These are phyloP conservation scores for Erebia aethiops DNA, from an alignment of 2,888 invertebrate species.

Conservation along the genomic window DNA sequence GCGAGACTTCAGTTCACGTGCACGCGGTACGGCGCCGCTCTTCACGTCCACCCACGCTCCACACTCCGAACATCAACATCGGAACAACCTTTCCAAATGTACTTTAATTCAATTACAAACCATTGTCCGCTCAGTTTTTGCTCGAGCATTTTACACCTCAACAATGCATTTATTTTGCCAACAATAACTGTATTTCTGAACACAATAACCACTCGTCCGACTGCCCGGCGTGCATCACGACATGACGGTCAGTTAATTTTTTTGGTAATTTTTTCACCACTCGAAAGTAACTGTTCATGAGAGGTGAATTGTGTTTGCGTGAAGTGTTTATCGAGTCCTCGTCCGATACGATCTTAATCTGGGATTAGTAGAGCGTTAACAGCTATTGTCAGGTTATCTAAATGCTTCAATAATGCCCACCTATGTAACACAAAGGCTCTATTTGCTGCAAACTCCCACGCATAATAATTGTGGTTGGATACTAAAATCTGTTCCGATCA, in stretches of 20 bases:
- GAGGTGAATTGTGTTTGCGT: slow-evolving; percentile 64
- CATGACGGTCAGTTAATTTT: slow-evolving; percentile 44
- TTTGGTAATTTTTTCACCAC: slow-evolving; percentile 54
- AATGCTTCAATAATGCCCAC: slow-evolving; percentile 63
- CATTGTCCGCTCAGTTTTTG: slow-evolving; percentile 69
- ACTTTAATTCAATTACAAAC: slow-evolving; percentile 75
- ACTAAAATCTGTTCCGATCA: slow-evolving; percentile 52
- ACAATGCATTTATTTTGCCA: slow-evolving; percentile 78
- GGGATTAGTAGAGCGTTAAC: slow-evolving; percentile 67
- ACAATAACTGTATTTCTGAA: slow-evolving; percentile 74
- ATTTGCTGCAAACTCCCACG: slow-evolving; percentile 66
- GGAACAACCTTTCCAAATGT: slow-evolving; percentile 49
- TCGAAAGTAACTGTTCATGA: slow-evolving; percentile 65
- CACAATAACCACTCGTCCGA: slow-evolving; percentile 52
- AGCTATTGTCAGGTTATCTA: slow-evolving; percentile 66
- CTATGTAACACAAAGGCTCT: slow-evolving; percentile 63
- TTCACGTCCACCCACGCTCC: slow-evolving; percentile 25
- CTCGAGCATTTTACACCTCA: slow-evolving; percentile 53
- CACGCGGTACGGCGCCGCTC: slow-evolving; percentile 13
- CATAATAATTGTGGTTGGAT: slow-evolving; percentile 46
- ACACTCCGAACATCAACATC: slow-evolving; percentile 44
- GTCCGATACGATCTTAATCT: slow-evolving; percentile 76
- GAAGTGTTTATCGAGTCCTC: slow-evolving; percentile 73
- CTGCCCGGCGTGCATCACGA: slow-evolving; percentile 41
- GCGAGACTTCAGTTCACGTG: slow-evolving; percentile 21